phyloP scores from a whole-genome alignment of 1,140 invertebrate species.

The Nautilus pompilius region DNA sequence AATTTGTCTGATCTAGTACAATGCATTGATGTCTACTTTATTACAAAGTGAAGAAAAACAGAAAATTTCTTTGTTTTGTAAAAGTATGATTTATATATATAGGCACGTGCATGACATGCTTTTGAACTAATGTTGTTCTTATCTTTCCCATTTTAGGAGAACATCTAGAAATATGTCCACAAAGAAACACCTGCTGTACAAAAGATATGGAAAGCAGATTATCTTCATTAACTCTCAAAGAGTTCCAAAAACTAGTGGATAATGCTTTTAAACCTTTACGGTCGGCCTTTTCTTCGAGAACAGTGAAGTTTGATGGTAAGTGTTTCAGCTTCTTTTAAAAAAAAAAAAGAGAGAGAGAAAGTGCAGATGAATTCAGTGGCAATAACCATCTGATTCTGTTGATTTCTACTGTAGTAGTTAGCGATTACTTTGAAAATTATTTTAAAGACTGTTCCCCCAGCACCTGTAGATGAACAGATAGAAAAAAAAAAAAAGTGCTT shows the following conservation, averaged over 20 bases:
- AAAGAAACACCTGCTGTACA: constrained; percentile 30
- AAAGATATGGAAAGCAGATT: constrained; percentile 30
- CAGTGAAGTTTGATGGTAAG: constrained; percentile 43
- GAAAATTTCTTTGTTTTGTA: too few relatives aligned
- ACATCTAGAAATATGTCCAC: constrained; percentile 30
- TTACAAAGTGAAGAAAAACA: too few relatives aligned
- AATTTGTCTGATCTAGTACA: too few relatives aligned
- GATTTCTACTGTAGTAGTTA: background rate
- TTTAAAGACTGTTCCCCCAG: background rate
- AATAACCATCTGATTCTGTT: background rate
- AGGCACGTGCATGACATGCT: too few relatives aligned
- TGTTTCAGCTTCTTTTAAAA: constrained; percentile 1
- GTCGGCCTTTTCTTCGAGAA: constrained; percentile 30
- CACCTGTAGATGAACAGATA: background rate
- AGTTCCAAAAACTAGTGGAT: constrained; percentile 23
- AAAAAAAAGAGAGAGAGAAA: background rate
- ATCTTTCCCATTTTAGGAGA: constrained; percentile 14
- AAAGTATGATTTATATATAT: too few relatives aligned
- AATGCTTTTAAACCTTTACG: constrained; percentile 29
- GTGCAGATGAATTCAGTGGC: background rate
- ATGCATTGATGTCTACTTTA: too few relatives aligned
- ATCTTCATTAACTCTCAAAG: constrained; percentile 24
- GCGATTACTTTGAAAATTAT: background rate
- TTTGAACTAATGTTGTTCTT: background rate
- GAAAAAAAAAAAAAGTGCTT: background rate